phyloP scores from a whole-genome alignment of 1,140 invertebrate genomes.

The Zeugodacus cucurbitae region DNA sequence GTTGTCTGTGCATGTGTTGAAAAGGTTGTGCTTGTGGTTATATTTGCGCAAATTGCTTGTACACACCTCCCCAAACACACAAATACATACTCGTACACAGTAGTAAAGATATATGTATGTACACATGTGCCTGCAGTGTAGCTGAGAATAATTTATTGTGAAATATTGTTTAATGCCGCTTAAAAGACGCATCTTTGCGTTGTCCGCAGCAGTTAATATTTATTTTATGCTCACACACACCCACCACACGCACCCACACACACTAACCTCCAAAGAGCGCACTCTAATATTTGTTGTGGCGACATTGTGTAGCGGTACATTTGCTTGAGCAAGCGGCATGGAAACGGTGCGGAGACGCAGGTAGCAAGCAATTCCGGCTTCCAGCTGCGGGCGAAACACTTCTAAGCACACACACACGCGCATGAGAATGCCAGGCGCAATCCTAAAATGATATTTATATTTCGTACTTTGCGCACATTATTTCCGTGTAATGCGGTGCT shows the following conservation, averaged over 20 bases:
- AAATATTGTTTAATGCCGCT: constrained; percentile 26
- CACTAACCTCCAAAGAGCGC: no score
- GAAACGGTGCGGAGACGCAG: not conserved
- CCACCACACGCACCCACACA: no score
- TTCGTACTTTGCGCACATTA: not conserved
- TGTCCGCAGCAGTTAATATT: not conserved
- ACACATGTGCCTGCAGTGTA: not conserved
- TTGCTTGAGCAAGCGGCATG: no score
- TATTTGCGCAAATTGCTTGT: not conserved
- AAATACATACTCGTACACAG: not conserved
- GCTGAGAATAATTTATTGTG: not conserved
- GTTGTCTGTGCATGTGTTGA: not conserved
- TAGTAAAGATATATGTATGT: not conserved
- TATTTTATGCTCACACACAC: not conserved
- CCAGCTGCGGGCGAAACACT: not conserved
- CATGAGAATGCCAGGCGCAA: not conserved
- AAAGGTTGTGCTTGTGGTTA: not conserved
- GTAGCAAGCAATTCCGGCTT: not conserved
- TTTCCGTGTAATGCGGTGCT: no score
- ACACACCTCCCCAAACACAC: not conserved
- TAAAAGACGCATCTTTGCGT: not conserved
- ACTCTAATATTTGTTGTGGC: not conserved
- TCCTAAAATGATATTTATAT: not conserved
- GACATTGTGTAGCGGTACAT: not conserved
- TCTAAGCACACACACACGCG: not conserved